Evolutionary conservation across 2,113 vertebrate species (phyloP).

Genomic region (Reinhardtius hippoglossoides): DNA sequence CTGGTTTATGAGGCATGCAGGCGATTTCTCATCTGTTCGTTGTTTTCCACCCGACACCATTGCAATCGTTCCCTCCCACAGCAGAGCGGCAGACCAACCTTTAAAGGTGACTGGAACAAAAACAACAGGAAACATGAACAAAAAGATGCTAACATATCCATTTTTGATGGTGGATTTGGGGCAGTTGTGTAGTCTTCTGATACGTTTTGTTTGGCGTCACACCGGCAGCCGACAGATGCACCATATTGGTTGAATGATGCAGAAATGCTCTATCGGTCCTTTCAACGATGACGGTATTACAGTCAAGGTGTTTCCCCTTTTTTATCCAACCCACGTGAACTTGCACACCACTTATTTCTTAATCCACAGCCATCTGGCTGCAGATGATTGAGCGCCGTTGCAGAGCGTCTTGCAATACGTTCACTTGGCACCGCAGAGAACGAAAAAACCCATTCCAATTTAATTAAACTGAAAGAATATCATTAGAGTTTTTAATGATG

Average conservation of each 20-base stretch:
- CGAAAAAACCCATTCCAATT: slow-evolving; percentile 64
- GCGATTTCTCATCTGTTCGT: slow-evolving; percentile 70
- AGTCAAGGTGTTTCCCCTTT: slow-evolving; percentile 46
- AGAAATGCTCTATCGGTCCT: background rate
- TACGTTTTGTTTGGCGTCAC: too few species aligned
- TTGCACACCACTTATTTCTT: slow-evolving; percentile 58
- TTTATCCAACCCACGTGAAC: slow-evolving; percentile 36
- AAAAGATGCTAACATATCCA: slow-evolving; percentile 7
- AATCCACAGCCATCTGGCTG: slow-evolving; percentile 74
- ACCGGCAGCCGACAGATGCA: background rate
- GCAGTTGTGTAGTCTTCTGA: too few species aligned
- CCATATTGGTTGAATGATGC: slow-evolving; percentile 23
- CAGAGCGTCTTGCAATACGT: slow-evolving; percentile 65
- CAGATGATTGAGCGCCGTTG: slow-evolving; percentile 74
- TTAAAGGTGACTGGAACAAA: slow-evolving; percentile 57
- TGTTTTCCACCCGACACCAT: slow-evolving; percentile 55
- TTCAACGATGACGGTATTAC: slow-evolving; percentile 4
- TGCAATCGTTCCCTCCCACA: slow-evolving; percentile 33
- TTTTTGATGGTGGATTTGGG: too few species aligned
- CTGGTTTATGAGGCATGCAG: slow-evolving; percentile 79
- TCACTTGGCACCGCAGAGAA: slow-evolving; percentile 63
- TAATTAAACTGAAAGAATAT: slow-evolving; percentile 81
- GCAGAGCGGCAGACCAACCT: slow-evolving; percentile 50
- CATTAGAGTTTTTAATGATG: slow-evolving; percentile 78
- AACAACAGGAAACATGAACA: slow-evolving; percentile 54